Evolutionary conservation across 37 sponge, comb jelly and placozoan genomes (phyloP).

Genomic region (Hormiphora californensis): DNA sequence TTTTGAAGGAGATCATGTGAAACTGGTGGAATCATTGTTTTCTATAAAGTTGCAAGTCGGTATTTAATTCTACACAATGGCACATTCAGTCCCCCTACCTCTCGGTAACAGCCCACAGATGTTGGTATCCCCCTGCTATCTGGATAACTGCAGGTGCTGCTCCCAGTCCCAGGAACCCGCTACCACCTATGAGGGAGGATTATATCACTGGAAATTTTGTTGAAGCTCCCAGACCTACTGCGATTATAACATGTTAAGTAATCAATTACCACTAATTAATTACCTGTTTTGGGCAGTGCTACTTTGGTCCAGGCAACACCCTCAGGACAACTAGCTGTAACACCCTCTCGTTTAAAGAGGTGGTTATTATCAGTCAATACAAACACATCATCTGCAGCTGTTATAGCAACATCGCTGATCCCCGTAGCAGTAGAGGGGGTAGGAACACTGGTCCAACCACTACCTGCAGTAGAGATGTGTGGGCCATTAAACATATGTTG

Average conservation of each 20-base stretch:
- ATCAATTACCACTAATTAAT: too few species aligned
- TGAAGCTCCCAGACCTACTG: too few species aligned
- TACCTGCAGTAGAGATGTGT: too few species aligned
- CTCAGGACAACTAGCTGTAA: slow-evolving; percentile 38
- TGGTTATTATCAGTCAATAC: slow-evolving; percentile 41
- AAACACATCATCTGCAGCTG: slow-evolving; percentile 14
- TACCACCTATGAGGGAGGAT: not conserved
- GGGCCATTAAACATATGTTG: too few species aligned
- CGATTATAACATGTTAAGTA: too few species aligned
- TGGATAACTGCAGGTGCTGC: not conserved
- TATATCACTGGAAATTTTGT: too few species aligned
- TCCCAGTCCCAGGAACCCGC: slow-evolving; percentile 38
- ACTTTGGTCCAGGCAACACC: slow-evolving; percentile 23
- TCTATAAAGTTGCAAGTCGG: too few species aligned
- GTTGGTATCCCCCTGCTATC: slow-evolving; percentile 26
- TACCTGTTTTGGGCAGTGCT: not conserved
- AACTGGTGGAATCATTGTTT: too few species aligned
- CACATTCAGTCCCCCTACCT: too few species aligned
- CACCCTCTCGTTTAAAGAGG: slow-evolving; percentile 28
- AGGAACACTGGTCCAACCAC: not conserved
- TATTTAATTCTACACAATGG: too few species aligned
- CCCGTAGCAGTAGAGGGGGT: not conserved
- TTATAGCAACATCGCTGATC: slow-evolving; percentile 12
- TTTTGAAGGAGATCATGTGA: too few species aligned
- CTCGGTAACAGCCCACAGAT: slow-evolving; percentile 38